These are phyloP conservation scores for Agonopterix subpropinquella DNA, from an alignment of 2,888 invertebrate species.

Conservation along the genomic window DNA sequence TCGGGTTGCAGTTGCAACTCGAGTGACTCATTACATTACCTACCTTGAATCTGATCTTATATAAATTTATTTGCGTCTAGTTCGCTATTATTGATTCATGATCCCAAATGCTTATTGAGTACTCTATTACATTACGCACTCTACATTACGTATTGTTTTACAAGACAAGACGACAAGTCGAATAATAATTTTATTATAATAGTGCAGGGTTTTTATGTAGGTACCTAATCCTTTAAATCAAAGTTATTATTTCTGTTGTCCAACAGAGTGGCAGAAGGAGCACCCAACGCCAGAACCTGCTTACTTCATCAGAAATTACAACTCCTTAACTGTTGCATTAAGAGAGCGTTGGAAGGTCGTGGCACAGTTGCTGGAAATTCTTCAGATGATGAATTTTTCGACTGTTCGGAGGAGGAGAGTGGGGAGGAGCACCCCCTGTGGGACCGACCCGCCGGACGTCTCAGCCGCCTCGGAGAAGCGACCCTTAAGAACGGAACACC, in stretches of 20 bases:
- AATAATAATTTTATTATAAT: neutral
- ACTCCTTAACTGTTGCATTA: conserved; percentile 87
- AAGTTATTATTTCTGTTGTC: conserved; percentile 19
- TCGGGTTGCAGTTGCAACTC: too few relatives aligned
- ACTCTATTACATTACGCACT: too few relatives aligned
- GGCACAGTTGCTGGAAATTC: conserved; percentile 41
- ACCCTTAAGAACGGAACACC: conserved; percentile 57
- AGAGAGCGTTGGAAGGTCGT: conserved; percentile 70
- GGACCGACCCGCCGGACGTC: conserved; percentile 57
- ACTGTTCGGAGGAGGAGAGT: conserved; percentile 79
- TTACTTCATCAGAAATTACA: conserved; percentile 96
- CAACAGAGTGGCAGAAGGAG: conserved; percentile 84
- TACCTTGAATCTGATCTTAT: too few relatives aligned
- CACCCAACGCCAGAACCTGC: conserved; percentile 92
- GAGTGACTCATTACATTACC: too few relatives aligned
- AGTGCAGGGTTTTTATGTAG: neutral
- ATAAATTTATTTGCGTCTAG: too few relatives aligned
- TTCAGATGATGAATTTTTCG: conserved; percentile 86
- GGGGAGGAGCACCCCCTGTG: conserved; percentile 63
- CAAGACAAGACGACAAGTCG: too few relatives aligned
- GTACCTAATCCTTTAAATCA: too few relatives aligned
- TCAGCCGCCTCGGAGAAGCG: conserved; percentile 49
- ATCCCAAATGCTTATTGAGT: neutral
- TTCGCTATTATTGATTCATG: neutral
- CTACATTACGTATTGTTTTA: neutral